These are phyloP conservation scores for Noctilio leporinus DNA, from an alignment of 2,113 vertebrate genomes.

Conservation along the genomic window DNA sequence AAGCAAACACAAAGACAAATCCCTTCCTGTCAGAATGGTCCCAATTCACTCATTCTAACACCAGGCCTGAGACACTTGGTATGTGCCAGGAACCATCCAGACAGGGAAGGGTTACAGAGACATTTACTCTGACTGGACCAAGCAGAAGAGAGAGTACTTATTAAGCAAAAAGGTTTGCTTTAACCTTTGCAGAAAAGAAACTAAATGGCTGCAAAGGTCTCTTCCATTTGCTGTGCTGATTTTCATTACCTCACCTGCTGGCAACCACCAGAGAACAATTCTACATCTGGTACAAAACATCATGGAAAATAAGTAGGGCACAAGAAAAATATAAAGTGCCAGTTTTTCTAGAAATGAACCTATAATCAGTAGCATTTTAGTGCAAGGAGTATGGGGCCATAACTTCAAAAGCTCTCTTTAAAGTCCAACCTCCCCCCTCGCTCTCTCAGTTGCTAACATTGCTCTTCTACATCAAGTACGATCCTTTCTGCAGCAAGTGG, in stretches of 20 bases:
- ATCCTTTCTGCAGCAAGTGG: not conserved
- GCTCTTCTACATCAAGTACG: not conserved
- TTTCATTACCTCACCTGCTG: not conserved
- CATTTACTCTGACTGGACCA: not conserved
- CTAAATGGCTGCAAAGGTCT: not conserved
- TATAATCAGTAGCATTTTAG: not conserved
- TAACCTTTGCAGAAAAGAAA: not conserved
- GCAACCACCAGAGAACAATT: not conserved
- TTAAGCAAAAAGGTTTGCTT: not conserved
- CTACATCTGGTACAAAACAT: not conserved
- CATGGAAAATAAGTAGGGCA: not conserved
- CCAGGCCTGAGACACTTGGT: not conserved
- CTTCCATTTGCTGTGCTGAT: not conserved
- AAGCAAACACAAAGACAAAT: not conserved
- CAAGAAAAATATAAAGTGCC: not conserved
- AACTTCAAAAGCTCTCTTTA: not conserved
- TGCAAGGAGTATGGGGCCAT: not conserved
- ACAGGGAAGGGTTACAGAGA: not conserved
- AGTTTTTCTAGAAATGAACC: not conserved
- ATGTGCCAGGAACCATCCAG: not conserved
- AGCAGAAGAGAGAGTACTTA: not conserved
- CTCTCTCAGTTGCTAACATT: not conserved
- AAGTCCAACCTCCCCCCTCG: not conserved
- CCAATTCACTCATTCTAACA: not conserved
- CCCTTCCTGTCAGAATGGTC: not conserved